Evolutionary conservation across 2,888 invertebrate genomes (phyloP), one percentile per base, ranked within the genome.

Genomic region (Sipha maydis): DNA sequence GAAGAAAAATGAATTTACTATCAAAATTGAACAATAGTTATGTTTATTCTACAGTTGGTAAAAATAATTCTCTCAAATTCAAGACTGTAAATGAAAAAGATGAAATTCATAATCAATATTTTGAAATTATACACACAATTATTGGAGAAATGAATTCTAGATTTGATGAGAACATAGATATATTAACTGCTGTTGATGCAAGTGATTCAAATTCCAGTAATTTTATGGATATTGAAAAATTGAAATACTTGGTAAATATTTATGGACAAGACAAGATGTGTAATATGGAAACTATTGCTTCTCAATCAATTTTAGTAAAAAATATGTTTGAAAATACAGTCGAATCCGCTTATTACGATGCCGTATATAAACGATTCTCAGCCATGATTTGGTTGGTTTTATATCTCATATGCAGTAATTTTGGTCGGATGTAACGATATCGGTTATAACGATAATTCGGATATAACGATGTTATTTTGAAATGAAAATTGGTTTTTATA

Each of bases 271-370:
- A 67, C 9, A 54, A 54, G 7, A n/a, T 3, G n/a, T 67, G n/a
- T 67, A 67, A 2, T 21, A n/a, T n/a, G 9, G n/a, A 67, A 67
- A 67, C 2, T 4, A 67, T 67, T 67, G 9, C 67, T n/a, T 67
- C 67, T 73, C 73, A 73, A 73, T 73, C 73, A 73, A 19, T 73
- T 73, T 73, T 73, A 34, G 73, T 73, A 73, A 73, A 71, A 71
- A 71, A 71, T 71, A 71, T 71, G 71, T 71, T 71, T 31, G 31
- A 31, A 31, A 71, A 71, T 31, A 71, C 31, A n/a, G n/a, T n/a
- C n/a, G n/a, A n/a, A n/a, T n/a, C n/a, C n/a, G n/a, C n/a, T n/a
- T n/a, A n/a, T n/a, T n/a, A n/a, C n/a, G n/a, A n/a, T n/a, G n/a
- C n/a, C n/a, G n/a, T n/a, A n/a, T n/a, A n/a, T n/a, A n/a, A n/a